A percentile compares a stretch with the other conserved stretches of the same genome.
phyloP scores from a whole-genome alignment of 2,888 invertebrate species.

The Ganaspis brasiliensis region DNA sequence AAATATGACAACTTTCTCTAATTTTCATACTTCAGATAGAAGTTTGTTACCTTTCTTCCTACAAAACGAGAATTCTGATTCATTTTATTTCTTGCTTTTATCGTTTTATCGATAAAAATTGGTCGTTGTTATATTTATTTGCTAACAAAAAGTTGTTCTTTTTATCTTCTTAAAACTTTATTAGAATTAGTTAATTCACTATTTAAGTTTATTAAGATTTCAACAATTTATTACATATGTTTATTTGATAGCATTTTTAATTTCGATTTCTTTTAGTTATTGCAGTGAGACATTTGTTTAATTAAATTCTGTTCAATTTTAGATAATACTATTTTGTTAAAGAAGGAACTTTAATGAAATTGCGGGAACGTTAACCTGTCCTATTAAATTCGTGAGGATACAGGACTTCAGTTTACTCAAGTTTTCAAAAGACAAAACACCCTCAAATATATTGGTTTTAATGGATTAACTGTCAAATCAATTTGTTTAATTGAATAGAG shows the following conservation, averaged over 20 bases:
- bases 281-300: too few relatives aligned
- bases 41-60: background rate
- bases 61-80: background rate
- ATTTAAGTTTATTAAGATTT: background rate
- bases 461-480: conserved; percentile 19
- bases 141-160: background rate
- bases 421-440: background rate
- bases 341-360: background rate
- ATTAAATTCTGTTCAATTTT: background rate
- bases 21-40: conserved; percentile 67
- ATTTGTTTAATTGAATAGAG: conserved; percentile 22
- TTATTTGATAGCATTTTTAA: too few relatives aligned
- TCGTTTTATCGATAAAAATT: background rate
- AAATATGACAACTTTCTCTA: conserved; percentile 66
- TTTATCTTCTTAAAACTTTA: background rate
- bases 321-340: background rate
- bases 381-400: background rate
- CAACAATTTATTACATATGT: too few relatives aligned
- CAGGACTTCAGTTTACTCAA: conserved; percentile 1
- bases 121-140: conserved; percentile 21
- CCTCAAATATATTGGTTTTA: conserved; percentile 20
- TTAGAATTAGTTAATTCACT: too few relatives aligned
- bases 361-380: conserved; percentile 2
- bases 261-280: too few relatives aligned
- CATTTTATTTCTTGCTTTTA: background rate